Conservation (phyloP, 2,113 vertebrate species). For the Cyanoramphus novaezelandiae region DNA sequence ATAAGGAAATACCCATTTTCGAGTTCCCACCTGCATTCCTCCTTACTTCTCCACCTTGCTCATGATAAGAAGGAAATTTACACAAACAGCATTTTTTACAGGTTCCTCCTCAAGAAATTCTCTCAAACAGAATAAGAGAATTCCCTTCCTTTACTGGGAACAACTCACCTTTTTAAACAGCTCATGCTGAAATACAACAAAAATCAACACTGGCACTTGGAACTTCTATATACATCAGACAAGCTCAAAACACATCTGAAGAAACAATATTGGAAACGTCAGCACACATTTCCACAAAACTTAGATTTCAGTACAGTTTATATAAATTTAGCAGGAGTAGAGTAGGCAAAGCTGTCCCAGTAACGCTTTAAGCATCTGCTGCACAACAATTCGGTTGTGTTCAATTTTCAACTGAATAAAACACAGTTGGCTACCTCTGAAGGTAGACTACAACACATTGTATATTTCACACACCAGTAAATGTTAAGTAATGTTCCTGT, state of each 20-base stretch:
- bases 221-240: neutral
- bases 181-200: neutral
- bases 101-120: neutral
- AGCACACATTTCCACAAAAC: neutral
- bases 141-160: neutral
- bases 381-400: neutral
- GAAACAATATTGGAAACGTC: neutral
- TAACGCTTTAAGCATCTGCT: neutral
- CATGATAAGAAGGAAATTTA: neutral
- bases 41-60: neutral
- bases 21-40: neutral
- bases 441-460: neutral
- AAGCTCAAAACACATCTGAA: neutral
- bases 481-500: neutral
- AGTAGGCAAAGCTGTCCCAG: neutral
- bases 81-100: neutral
- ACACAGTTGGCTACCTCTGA: neutral
- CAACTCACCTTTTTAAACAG: neutral
- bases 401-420: neutral
- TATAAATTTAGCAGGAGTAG: neutral
- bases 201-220: neutral
- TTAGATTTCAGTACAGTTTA: neutral
- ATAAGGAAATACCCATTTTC: neutral
- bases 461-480: fast-evolving
- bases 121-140: neutral